Evolutionary conservation across 2,797 vertebrate species (phyloP).

Genomic region (Sparus aurata): DNA sequence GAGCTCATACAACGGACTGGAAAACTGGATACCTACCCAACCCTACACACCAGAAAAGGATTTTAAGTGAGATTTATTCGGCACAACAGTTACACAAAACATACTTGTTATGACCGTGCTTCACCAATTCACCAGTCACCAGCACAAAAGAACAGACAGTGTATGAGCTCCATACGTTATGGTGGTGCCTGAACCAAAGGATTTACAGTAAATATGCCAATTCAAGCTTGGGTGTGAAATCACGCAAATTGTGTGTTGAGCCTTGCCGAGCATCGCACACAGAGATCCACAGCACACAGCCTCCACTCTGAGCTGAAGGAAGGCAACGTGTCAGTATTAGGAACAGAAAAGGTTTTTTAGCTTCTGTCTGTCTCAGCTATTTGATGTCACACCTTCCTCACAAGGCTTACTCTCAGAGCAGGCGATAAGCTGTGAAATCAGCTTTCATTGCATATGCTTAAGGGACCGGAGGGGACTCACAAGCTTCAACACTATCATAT

Average conservation of each 20-base stretch:
- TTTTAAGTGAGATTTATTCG: background rate
- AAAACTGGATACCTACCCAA: too few relatives aligned
- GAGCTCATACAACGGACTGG: too few relatives aligned
- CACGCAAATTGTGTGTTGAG: conserved; percentile 24
- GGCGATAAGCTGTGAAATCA: conserved; percentile 71
- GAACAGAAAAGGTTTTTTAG: conserved; percentile 35
- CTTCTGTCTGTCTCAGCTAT: conserved; percentile 60
- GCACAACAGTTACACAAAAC: background rate
- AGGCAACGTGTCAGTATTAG: conserved; percentile 39
- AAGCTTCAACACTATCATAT: conserved; percentile 57
- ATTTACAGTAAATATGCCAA: conserved; percentile 18
- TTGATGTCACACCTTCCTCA: conserved; percentile 68
- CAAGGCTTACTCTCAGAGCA: conserved; percentile 57
- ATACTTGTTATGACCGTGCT: background rate
- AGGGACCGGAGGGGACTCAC: conserved; percentile 40
- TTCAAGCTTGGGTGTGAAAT: conserved; percentile 30
- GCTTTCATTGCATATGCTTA: conserved; percentile 64
- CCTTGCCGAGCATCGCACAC: conserved; percentile 1
- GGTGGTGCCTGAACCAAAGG: background rate
- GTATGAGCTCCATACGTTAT: conserved; percentile 1
- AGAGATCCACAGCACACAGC: conserved; percentile 18
- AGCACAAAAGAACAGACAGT: background rate
- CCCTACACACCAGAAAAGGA: background rate
- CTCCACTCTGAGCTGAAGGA: conserved; percentile 26
- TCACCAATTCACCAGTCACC: background rate